phyloP scores from a whole-genome alignment of 2,888 invertebrate species.

The Alcis repandata region DNA sequence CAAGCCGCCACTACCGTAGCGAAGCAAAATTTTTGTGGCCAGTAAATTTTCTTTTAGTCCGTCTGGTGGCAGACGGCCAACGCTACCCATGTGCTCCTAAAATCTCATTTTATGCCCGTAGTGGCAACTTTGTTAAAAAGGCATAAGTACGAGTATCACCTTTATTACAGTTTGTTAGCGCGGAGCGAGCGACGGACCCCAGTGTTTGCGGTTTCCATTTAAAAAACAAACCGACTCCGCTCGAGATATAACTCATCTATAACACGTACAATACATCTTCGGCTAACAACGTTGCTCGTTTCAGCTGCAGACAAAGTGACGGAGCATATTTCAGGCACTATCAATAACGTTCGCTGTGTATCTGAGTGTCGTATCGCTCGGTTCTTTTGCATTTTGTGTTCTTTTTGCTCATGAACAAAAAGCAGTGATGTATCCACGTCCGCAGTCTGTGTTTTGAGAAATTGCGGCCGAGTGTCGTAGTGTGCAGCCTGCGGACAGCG shows the following conservation, averaged over 20 bases:
- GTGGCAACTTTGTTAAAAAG: constrained; percentile 62
- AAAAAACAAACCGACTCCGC: constrained; percentile 56
- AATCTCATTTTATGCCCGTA: constrained; percentile 64
- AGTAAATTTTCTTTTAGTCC: constrained; percentile 78
- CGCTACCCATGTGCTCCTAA: constrained; percentile 65
- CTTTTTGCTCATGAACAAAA: constrained; percentile 55
- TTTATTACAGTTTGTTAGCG: constrained; percentile 43
- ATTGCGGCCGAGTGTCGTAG: constrained; percentile 55
- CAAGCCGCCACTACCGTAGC: constrained; percentile 52
- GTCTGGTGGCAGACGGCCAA: constrained; percentile 74
- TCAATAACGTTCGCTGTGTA: constrained; percentile 60
- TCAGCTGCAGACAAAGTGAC: constrained; percentile 66
- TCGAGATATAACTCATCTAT: constrained; percentile 56
- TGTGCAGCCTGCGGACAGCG: constrained; percentile 44
- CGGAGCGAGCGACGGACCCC: constrained; percentile 38
- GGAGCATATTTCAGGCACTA: constrained; percentile 63
- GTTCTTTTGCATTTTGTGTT: constrained; percentile 57
- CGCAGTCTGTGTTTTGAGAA: constrained; percentile 58
- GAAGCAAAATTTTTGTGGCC: constrained; percentile 72
- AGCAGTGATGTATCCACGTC: constrained; percentile 34
- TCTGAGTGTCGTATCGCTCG: constrained; percentile 56
- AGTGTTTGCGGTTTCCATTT: constrained; percentile 50
- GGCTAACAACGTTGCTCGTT: constrained; percentile 61
- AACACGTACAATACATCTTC: constrained; percentile 63
- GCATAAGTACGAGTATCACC: constrained; percentile 47